These are phyloP conservation scores for Deroplatys truncata DNA, from an alignment of 2,888 invertebrate genomes.

Conservation along the genomic window DNA sequence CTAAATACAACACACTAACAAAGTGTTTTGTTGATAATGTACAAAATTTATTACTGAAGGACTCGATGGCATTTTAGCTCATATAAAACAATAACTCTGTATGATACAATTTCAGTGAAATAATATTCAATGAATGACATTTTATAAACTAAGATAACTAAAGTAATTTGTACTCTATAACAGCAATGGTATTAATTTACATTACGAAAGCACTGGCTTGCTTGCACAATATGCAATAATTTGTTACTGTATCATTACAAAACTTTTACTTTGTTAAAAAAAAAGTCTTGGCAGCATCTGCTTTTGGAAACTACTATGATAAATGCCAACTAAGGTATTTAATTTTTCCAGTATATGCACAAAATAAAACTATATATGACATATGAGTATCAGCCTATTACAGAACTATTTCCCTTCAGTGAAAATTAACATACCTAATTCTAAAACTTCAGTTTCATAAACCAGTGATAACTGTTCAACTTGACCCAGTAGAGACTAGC, in stretches of 20 bases:
- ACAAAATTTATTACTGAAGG: not conserved
- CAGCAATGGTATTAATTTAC: not conserved
- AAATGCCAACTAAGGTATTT: not conserved
- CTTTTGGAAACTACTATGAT: not conserved
- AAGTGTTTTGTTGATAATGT: not conserved
- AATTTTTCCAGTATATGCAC: not conserved
- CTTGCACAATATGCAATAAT: too few species aligned
- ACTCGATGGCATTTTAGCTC: not conserved
- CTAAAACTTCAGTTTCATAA: not conserved
- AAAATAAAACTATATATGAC: not conserved
- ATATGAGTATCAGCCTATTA: not conserved
- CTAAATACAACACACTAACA: not conserved
- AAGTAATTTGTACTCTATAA: not conserved
- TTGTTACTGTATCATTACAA: not conserved
- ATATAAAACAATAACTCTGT: not conserved
- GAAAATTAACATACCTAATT: not conserved
- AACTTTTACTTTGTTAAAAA: not conserved
- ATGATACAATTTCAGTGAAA: not conserved
- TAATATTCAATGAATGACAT: not conserved
- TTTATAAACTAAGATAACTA: not conserved
- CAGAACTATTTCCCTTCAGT: not conserved
- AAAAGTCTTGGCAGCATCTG: not conserved
- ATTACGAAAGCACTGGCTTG: not conserved
- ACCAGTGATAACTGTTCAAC: not conserved
- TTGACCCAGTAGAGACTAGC: conserved; percentile 17